These are phyloP conservation scores for Chaenodraco wilsoni DNA, from an alignment of 2,797 vertebrate species.

Conservation along the genomic window DNA sequence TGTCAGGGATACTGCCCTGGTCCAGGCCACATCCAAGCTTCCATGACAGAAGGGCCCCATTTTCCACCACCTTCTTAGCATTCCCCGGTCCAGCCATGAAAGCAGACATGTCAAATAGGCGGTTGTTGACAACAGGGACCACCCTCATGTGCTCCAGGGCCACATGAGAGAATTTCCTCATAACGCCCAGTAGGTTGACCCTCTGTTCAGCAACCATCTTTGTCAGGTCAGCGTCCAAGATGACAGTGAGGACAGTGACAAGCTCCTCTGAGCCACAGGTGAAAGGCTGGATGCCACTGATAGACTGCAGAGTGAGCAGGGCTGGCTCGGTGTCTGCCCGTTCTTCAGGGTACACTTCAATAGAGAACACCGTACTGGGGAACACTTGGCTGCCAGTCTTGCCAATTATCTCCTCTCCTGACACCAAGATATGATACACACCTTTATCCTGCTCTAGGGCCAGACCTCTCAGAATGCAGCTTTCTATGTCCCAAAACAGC, in stretches of 20 bases:
- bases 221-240: conserved; percentile 94
- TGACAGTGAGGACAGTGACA: conserved; percentile 93
- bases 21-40: conserved; percentile 93
- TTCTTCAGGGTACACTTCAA: conserved; percentile 94
- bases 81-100: conserved; percentile 98
- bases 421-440: conserved; percentile 90
- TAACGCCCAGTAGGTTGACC: conserved; percentile 86
- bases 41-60: conserved; percentile 94
- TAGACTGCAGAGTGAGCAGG: conserved; percentile 82
- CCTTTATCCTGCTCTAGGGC: conserved; percentile 94
- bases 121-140: conserved; percentile 95
- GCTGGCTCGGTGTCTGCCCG: conserved; percentile 88
- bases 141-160: conserved; percentile 91
- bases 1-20: conserved; percentile 91
- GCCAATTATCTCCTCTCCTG: conserved; percentile 76
- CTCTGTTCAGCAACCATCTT: conserved; percentile 94
- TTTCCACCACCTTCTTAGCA: conserved; percentile 96
- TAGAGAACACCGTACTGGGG: conserved; percentile 88
- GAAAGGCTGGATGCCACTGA: conserved; percentile 80
- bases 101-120: conserved; percentile 96
- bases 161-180: conserved; percentile 91
- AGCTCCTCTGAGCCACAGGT: conserved; percentile 89
- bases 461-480: conserved; percentile 87
- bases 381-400: conserved; percentile 83
- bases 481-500: conserved; percentile 89